A percentile compares a stretch with the other conserved stretches of the same genome.
Evolutionary conservation across 2,797 vertebrate species (phyloP).

Genomic region (Rousettus madagascariensis): DNA sequence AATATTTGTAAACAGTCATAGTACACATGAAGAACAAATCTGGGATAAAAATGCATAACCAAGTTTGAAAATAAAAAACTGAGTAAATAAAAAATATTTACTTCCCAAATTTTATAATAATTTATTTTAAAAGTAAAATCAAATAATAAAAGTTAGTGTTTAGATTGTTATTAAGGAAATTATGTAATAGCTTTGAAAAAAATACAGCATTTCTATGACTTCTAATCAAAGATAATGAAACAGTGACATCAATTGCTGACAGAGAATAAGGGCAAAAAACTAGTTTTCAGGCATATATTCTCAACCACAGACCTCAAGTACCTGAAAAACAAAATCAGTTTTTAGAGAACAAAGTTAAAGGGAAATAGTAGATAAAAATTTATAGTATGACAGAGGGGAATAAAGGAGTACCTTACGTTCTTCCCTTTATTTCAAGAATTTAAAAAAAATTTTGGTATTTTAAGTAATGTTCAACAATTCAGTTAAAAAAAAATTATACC

Average conservation of each 20-base stretch:
- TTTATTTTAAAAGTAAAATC: neutral
- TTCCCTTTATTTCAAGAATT: neutral
- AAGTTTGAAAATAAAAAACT: neutral
- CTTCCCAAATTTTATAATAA: neutral
- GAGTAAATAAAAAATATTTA: neutral
- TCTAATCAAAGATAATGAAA: neutral
- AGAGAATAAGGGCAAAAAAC: neutral
- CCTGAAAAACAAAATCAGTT: neutral
- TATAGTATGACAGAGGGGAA: neutral
- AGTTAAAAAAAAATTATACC: neutral
- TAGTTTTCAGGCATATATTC: neutral
- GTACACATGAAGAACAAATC: neutral
- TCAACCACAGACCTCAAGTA: neutral
- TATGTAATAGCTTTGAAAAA: neutral
- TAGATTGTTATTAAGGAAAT: neutral
- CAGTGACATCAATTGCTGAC: neutral
- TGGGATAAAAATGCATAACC: neutral
- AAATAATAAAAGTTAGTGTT: neutral
- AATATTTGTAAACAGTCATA: neutral
- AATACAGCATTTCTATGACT: neutral
- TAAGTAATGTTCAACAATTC: neutral
- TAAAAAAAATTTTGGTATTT: neutral
- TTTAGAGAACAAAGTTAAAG: slow-evolving; percentile 12
- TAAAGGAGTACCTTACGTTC: neutral
- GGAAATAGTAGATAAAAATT: neutral